Evolutionary conservation across 2,797 vertebrate species (phyloP).

Genomic region (Liparis tanakae): DNA sequence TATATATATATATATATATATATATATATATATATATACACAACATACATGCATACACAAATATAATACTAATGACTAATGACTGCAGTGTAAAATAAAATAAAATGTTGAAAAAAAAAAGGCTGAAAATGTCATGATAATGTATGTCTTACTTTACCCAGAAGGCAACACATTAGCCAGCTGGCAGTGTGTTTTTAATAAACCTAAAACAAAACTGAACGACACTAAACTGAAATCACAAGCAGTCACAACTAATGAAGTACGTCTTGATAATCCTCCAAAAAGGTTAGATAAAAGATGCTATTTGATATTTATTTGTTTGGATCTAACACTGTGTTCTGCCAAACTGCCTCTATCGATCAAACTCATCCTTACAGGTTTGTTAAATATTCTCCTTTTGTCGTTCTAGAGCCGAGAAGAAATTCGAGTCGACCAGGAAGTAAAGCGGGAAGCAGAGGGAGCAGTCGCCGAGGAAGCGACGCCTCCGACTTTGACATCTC

Average conservation of each 20-base stretch:
- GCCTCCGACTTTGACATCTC: constrained; percentile 99
- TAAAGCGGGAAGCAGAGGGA: constrained; percentile 95
- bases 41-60: too few relatives aligned
- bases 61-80: too few relatives aligned
- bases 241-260: not conserved
- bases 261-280: not conserved
- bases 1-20: too few relatives aligned
- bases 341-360: not conserved
- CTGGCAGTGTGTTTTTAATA: not conserved
- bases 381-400: not conserved
- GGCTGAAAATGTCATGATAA: not conserved
- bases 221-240: not conserved
- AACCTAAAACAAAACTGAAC: too few relatives aligned
- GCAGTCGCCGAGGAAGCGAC: constrained; percentile 96
- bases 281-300: not conserved
- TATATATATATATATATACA: too few relatives aligned
- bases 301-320: not conserved
- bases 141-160: not conserved
- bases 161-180: constrained; percentile 4
- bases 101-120: too few relatives aligned
- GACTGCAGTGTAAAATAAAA: too few relatives aligned
- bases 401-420: constrained; percentile 84
- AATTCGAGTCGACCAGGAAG: constrained; percentile 92
- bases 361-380: not conserved
- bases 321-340: not conserved